phyloP scores from a whole-genome alignment of 2,888 invertebrate genomes.

The Chloroclysta siterata region DNA sequence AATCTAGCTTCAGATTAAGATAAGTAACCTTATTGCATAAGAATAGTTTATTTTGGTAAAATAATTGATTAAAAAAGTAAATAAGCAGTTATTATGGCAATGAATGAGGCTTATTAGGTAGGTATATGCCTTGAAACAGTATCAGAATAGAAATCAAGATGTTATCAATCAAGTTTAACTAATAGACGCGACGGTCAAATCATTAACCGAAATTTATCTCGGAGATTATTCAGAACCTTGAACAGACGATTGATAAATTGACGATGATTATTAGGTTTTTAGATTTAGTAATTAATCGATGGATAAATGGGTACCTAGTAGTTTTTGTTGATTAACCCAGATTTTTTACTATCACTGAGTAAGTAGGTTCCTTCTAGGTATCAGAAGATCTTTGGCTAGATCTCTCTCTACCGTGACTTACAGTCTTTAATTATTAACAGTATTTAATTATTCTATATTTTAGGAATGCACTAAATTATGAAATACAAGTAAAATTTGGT shows the following conservation, averaged over 20 bases:
- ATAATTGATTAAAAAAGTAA: background rate
- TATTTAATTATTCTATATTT: background rate
- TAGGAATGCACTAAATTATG: constrained; percentile 9
- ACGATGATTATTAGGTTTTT: constrained; percentile 14
- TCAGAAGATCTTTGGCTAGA: background rate
- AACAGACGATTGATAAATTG: constrained; percentile 23
- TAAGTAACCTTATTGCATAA: no score
- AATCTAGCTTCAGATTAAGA: no score
- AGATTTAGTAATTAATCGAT: constrained; percentile 10
- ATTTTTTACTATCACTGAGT: no score
- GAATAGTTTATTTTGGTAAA: background rate
- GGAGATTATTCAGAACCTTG: constrained; percentile 30
- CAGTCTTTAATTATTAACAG: background rate
- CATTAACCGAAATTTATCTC: constrained; percentile 19
- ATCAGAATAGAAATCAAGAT: constrained; percentile 14
- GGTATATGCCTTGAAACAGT: background rate
- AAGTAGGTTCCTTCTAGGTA: no score
- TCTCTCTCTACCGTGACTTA: background rate
- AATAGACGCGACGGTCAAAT: constrained; percentile 3
- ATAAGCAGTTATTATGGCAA: constrained; percentile 1
- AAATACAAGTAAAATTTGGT: constrained; percentile 15
- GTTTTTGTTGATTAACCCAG: no score
- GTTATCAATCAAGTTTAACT: constrained; percentile 23
- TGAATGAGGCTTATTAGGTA: background rate
- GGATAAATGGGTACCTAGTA: background rate